Evolutionary conservation across 2,797 vertebrate species (phyloP).

Genomic region (Rhabdomys pumilio): DNA sequence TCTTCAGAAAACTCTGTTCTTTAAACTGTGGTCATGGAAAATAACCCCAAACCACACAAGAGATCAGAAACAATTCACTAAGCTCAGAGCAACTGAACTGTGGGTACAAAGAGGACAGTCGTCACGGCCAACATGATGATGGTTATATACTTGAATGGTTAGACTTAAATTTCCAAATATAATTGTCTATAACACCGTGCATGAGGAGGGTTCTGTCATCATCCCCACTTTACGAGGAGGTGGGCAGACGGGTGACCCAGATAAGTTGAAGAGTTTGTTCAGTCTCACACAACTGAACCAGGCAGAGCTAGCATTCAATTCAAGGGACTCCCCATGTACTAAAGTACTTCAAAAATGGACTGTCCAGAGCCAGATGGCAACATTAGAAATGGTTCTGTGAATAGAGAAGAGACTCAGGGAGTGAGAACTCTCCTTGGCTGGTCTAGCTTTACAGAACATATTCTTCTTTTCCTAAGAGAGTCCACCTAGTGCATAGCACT

Average conservation of each 20-base stretch:
- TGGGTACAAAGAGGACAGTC: neutral
- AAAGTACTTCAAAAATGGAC: neutral
- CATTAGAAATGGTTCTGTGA: neutral
- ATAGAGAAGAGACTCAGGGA: constrained; percentile 33
- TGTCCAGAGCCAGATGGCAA: neutral
- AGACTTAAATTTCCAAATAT: constrained; percentile 16
- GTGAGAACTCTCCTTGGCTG: neutral
- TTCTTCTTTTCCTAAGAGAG: neutral
- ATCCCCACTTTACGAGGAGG: neutral
- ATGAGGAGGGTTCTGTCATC: neutral
- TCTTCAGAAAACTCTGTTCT: constrained; percentile 40
- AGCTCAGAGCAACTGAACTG: neutral
- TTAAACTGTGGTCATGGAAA: neutral
- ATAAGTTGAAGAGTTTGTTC: neutral
- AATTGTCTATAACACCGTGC: neutral
- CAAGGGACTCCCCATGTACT: neutral
- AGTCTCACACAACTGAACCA: neutral
- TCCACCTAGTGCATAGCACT: neutral
- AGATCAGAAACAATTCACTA: neutral
- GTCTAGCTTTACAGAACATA: neutral
- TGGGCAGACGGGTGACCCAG: neutral
- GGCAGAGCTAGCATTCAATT: constrained; percentile 1
- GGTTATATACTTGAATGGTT: neutral
- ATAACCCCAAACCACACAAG: neutral
- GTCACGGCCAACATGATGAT: neutral